Conservation (phyloP, 2,888 invertebrate genomes). For the Epirrhoe alternata region DNA sequence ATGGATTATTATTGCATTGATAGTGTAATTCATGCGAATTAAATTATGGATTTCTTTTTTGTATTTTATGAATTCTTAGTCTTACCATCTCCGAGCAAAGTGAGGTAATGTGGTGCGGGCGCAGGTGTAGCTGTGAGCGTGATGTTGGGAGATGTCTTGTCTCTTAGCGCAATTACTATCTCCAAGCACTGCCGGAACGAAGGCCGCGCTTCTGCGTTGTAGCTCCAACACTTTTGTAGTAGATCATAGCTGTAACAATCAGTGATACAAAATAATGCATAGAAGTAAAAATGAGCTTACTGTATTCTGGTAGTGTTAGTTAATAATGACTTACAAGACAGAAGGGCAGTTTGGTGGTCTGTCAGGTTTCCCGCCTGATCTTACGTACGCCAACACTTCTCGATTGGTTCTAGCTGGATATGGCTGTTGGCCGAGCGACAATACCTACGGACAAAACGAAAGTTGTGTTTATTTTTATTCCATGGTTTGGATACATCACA, state of each 20-base stretch:
- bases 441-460: conserved; percentile 79
- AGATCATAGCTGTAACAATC: conserved; percentile 88
- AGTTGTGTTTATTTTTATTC: too few relatives aligned
- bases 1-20: conserved; percentile 21
- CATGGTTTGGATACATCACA: too few relatives aligned
- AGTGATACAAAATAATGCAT: neutral
- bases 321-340: conserved; percentile 86
- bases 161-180: conserved; percentile 77
- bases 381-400: conserved; percentile 95
- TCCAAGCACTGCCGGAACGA: conserved; percentile 93
- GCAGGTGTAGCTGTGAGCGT: conserved; percentile 65
- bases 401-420: conserved; percentile 97
- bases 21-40: neutral
- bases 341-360: conserved; percentile 94
- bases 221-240: conserved; percentile 96
- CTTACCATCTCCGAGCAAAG: conserved; percentile 75
- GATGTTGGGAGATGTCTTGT: conserved; percentile 67
- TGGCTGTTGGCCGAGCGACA: conserved; percentile 98
- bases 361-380: conserved; percentile 93
- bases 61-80: neutral
- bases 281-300: too few relatives aligned
- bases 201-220: conserved; percentile 92
- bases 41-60: neutral
- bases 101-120: conserved; percentile 74
- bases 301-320: neutral